Percentiles rank a stretch among this genome's conserved stretches.
Evolutionary conservation across 2,888 invertebrate species (phyloP).

Genomic region (Caenorhabditis angaria): DNA sequence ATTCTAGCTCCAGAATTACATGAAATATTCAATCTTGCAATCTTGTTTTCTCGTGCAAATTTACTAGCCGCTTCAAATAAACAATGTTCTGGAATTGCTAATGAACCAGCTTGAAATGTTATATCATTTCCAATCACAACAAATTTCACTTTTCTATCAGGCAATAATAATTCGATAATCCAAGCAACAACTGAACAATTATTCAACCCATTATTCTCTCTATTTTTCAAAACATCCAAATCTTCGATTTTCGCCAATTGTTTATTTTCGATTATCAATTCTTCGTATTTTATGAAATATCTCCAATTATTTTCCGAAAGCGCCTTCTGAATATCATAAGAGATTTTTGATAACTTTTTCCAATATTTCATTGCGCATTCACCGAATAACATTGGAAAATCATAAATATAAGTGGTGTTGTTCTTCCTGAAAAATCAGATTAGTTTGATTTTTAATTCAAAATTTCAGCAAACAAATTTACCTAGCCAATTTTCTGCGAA

Average conservation of each 20-base stretch:
- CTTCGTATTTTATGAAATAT: background rate
- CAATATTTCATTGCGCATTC: conserved; percentile 1
- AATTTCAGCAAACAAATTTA: too few species aligned
- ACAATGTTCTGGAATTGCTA: conserved; percentile 91
- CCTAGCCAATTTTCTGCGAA: conserved; percentile 22
- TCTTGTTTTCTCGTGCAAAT: conserved; percentile 72
- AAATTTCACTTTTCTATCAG: conserved; percentile 87
- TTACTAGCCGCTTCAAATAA: conserved; percentile 78
- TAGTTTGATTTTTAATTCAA: background rate
- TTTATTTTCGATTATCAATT: background rate
- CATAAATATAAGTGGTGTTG: conserved; percentile 35
- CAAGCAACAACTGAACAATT: conserved; percentile 31
- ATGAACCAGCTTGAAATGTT: conserved; percentile 83
- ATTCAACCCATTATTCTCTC: conserved; percentile 7
- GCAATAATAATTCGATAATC: conserved; percentile 72
- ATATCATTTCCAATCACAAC: conserved; percentile 97
- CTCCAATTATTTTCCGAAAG: background rate
- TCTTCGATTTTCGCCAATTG: background rate
- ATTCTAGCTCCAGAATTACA: conserved; percentile 97
- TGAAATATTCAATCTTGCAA: conserved; percentile 92
- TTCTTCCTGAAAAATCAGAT: conserved; percentile 15
- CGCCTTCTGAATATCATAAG: conserved; percentile 7
- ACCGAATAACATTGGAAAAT: conserved; percentile 24
- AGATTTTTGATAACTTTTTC: background rate
- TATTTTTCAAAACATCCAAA: background rate